These are phyloP conservation scores for Spinibarbus caldwelli DNA, from an alignment of 2,797 vertebrate species.

Conservation along the genomic window DNA sequence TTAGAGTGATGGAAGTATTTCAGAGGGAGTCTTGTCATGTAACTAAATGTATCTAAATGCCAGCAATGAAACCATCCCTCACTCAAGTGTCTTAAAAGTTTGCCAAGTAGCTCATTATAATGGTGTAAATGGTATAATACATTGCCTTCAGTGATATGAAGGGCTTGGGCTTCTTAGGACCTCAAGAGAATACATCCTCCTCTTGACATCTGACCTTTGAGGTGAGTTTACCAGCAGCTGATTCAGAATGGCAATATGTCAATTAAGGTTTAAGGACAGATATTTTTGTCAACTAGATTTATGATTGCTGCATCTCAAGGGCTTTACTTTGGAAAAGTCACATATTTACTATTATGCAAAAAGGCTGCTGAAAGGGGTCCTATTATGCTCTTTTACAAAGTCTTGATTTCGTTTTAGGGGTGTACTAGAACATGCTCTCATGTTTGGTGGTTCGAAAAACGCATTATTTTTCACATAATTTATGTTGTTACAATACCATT, in stretches of 20 bases:
- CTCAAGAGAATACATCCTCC: constrained; percentile 45
- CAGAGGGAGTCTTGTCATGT: background rate
- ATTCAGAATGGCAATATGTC: constrained; percentile 34
- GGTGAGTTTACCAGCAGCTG: constrained; percentile 7
- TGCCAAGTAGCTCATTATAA: constrained; percentile 30
- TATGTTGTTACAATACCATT: no score
- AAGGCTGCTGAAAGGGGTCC: no score
- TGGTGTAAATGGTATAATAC: constrained; percentile 16
- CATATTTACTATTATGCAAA: background rate
- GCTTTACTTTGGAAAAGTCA: background rate
- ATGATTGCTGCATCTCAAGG: background rate
- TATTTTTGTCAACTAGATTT: constrained; percentile 9
- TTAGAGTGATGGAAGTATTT: background rate
- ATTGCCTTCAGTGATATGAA: constrained; percentile 11
- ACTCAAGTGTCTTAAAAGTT: constrained; percentile 43
- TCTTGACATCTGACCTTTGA: constrained; percentile 55
- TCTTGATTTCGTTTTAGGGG: no score
- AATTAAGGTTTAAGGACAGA: constrained; percentile 37
- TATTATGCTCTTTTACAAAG: no score
- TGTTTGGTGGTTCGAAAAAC: no score
- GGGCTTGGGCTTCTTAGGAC: constrained; percentile 1
- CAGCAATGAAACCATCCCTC: constrained; percentile 38
- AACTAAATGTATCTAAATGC: constrained; percentile 28
- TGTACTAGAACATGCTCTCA: no score
- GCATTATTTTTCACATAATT: no score